Evolutionary conservation across 2,113 vertebrate species (phyloP), one percentile per base, ranked within the genome.

Genomic region (Equus przewalskii): DNA sequence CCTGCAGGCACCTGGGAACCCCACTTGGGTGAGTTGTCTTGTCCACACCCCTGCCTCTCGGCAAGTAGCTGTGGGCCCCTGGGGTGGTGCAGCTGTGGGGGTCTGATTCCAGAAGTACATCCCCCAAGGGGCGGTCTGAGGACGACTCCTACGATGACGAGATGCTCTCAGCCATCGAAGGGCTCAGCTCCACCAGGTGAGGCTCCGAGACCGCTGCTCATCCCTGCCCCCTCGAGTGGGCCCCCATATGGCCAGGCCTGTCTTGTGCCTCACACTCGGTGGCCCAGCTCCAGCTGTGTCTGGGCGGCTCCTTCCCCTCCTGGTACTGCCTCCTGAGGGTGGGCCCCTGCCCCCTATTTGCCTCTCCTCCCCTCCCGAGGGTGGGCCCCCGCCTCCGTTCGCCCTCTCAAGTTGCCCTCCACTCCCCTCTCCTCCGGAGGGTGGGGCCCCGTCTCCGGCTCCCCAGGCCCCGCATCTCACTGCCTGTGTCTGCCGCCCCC

Each of bases 91-190:
- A 4, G 44, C 7, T 28, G 67, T 22, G 78, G 89, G 33, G 96
- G 26, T 98, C 79, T 96, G 94, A 97, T 80, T 97, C 94, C 98
- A 99, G 99, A 98, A 99, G 99, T 86, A 98, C 99, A 7, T 99
- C 99, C 96, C 99, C 99, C 98, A 99, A 99, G 98, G 99, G 99
- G 86, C 99, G 99, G 97, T 99, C 99, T 56, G 99, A 99, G 80
- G 99, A 99, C 72, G 99, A 99, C 96, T 99, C 99, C 28, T 99
- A 99, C 28, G 99, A 99, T 46, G 99, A 99, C 73, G 99, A 99
- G 98, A 99, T 99, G 99, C 99, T 99, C 93, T 99, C 99, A 0
- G 99, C 99, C 92, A 99, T 99, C 0, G 99, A 99, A 82, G 99
- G 99, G 82, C 99, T 99, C 96, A 99, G 99, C 98, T 99, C 99